Base-by-base conservation (phyloP, 23 tunicate species). In the Styela clava region DNA sequence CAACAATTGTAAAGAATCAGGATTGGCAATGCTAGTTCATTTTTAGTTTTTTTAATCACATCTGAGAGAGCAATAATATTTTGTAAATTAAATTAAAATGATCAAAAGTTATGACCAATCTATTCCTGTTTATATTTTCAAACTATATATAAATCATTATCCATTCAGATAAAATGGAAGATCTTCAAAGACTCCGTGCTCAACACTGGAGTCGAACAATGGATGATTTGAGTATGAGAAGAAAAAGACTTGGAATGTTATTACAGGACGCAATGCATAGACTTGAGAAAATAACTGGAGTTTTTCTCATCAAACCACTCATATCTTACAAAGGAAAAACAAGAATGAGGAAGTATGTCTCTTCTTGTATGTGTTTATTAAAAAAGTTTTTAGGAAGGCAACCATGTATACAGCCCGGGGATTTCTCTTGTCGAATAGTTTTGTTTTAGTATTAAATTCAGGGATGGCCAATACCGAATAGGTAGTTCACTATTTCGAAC, bases 131-230 rank as follows among this genome's bases (percentile, higher is more conserved):
- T n/a, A n/a, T n/a, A n/a, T n/a, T n/a, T n/a, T n/a, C n/a, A n/a
- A n/a, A n/a, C n/a, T n/a, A n/a, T n/a, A n/a, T n/a, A n/a, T n/a
- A n/a, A n/a, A n/a, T n/a, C n/a, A n/a, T n/a, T n/a, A n/a, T n/a
- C n/a, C n/a, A n/a, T 78, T 2, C 82, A 91, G 97, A 86, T 32
- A 85, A 91, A 83, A 91, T 91, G 97, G 97, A 91, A 78, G 67
- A 72, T 12, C 32, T 91, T 52, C 97, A 91, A 70, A 87, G 87
- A 22, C 84, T 83, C 24, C 84, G 97, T 3, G 97, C 97, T n/a
- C 90, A 91, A 35, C 52, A 27, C 5, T 91, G 97, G 97, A 61
- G 90, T 22, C 81, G 87, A 18, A 86, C 69, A 33, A 91, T 91
- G 97, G 97, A 91, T 34, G 87, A 91, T 1, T 31, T 91, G 87